These are phyloP conservation scores for Pseudachorutes palmiensis DNA, from an alignment of 1,140 invertebrate species.

Conservation along the genomic window DNA sequence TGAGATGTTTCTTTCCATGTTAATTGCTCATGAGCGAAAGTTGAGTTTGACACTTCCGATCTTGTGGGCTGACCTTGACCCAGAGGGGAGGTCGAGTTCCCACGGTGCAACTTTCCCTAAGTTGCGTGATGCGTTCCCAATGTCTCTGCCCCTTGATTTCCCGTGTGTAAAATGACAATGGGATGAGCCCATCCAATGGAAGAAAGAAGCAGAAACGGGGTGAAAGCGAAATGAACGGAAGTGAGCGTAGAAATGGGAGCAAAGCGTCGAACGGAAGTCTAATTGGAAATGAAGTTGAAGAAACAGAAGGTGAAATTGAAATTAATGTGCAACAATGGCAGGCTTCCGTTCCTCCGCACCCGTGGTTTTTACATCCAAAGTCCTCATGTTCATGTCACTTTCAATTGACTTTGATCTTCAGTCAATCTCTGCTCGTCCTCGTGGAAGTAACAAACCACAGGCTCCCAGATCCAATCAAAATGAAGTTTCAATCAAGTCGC, in stretches of 20 bases:
- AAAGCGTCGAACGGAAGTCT: not conserved
- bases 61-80: too few species aligned
- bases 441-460: not conserved
- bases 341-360: too few species aligned
- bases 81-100: too few species aligned
- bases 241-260: not conserved
- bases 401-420: not conserved
- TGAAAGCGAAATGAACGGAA: not conserved
- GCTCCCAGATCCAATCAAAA: not conserved
- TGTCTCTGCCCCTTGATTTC: too few species aligned
- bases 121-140: too few species aligned
- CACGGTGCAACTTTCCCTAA: too few species aligned
- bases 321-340: not conserved
- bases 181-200: too few species aligned
- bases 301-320: not conserved
- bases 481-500: not conserved
- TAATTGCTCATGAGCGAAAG: too few species aligned
- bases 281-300: not conserved
- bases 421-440: not conserved
- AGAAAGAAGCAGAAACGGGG: not conserved
- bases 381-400: not conserved
- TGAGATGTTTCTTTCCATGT: too few species aligned
- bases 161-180: too few species aligned
- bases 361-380: too few species aligned
- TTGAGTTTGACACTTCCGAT: too few species aligned